Evolutionary conservation across 37 sponge, comb jelly and placozoan genomes (phyloP), one percentile per base, ranked within the genome.

Genomic region (Aplysina aerophoba): DNA sequence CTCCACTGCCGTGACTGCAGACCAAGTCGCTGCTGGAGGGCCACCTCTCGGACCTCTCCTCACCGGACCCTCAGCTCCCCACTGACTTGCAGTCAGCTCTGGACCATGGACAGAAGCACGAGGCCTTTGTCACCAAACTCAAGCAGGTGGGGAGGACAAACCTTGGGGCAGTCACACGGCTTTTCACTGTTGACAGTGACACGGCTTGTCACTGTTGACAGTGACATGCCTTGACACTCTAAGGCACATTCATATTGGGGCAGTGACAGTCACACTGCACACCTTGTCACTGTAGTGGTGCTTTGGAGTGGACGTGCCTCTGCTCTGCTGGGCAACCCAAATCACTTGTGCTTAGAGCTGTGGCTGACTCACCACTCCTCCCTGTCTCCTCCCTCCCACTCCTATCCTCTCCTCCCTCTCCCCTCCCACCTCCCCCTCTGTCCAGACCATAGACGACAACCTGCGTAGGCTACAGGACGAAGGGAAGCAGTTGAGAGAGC

Each of bases 41-140:
- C 11, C 64, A 75, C 55, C 58, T 87, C 15, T 85, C 68, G 31
- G 92, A 88, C 19, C 80, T 88, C 31, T 77, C 69, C 16, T 30
- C 54, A 1, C 73, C 81, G 11, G 85, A 84, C 28, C 14, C 79
- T 3, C 40, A 39, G 11, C 73, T 86, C 4, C 89, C 87, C 19
- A 84, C 77, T 37, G 81, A 53, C 4, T 82, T 92, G 22, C 87
- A 88, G 50, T n/a, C 33, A 21, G 78, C 91, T 22, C 63, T 86
- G 79, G 83, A 86, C 17, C 68, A 66, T 0, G 83, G 83, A 56
- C 81, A 79, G 11, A 19, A 85, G 34, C 90, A 90, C 61, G 90
- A 89, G 28, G 44, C 41, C 2, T 93, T 87, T 85, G 88, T 87
- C 41, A 78, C 85, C 41, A 85, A 87, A 63, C 84, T 81, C 41